A percentile compares a stretch with the other conserved stretches of the same genome.
Conservation (phyloP, 2,113 vertebrate genomes). For the Hippocampus abdominalis region DNA sequence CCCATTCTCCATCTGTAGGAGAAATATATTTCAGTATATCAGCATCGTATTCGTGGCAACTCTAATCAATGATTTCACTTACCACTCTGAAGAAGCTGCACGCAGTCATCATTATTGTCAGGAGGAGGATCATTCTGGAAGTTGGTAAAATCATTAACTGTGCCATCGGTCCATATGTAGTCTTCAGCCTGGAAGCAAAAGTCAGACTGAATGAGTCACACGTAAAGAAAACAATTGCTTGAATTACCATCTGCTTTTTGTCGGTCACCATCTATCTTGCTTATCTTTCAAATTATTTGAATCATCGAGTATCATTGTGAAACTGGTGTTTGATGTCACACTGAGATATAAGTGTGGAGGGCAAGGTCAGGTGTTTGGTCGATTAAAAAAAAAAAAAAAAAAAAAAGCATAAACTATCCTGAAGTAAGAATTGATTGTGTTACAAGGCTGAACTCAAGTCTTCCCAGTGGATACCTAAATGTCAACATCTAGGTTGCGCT, state of each 20-base stretch:
- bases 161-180: background rate
- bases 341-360: background rate
- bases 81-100: rapidly evolving
- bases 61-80: background rate
- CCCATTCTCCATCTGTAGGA: background rate
- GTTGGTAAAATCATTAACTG: background rate
- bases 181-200: background rate
- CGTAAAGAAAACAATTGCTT: background rate
- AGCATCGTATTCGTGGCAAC: background rate
- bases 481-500: too few relatives aligned
- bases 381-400: background rate
- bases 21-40: background rate
- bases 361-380: background rate
- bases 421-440: background rate
- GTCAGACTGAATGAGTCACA: background rate
- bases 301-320: background rate
- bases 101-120: background rate
- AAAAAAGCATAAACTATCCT: background rate
- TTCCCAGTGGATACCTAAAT: too few relatives aligned
- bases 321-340: background rate
- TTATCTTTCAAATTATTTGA: background rate
- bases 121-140: background rate
- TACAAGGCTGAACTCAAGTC: background rate
- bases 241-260: background rate
- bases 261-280: background rate